Percentiles rank a stretch among this genome's conserved stretches.
Conservation (phyloP, 2,888 invertebrate species). For the Scaptomyza caliginosa region DNA sequence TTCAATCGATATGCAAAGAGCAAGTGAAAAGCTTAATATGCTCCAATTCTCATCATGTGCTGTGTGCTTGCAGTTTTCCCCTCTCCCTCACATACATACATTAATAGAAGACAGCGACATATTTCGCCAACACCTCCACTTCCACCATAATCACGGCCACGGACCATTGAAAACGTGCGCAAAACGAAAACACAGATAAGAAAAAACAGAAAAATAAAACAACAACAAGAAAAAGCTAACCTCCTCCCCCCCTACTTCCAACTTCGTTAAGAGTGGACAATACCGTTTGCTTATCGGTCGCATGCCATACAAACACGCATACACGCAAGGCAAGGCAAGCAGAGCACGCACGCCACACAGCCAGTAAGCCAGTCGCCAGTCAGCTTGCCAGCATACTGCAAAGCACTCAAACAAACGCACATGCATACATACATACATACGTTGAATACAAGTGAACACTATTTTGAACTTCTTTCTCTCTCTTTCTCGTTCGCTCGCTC, state of each 20-base stretch:
- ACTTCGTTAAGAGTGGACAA: conserved; percentile 45
- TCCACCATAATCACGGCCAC: conserved; percentile 18
- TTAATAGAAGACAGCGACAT: conserved; percentile 21
- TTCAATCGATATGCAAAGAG: conserved; percentile 31
- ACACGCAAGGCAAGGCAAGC: conserved; percentile 1
- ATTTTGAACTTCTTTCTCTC: conserved; percentile 2
- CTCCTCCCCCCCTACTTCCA: not conserved
- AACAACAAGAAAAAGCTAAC: conserved; percentile 21
- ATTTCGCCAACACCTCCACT: conserved; percentile 46
- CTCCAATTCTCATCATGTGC: conserved; percentile 35
- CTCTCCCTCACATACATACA: not conserved
- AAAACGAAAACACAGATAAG: conserved; percentile 75
- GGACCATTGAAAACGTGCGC: conserved; percentile 69
- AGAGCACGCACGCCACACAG: not conserved
- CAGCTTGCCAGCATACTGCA: not conserved
- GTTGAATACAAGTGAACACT: conserved; percentile 3
- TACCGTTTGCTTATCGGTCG: conserved; percentile 65
- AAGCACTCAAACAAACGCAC: not conserved
- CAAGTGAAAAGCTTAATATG: conserved; percentile 54
- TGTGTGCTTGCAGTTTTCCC: not conserved
- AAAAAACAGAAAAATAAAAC: conserved; percentile 31
- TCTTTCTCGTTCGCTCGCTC: not conserved
- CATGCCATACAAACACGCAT: conserved; percentile 46
- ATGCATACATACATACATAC: not conserved
- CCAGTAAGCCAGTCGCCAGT: not conserved